Percentiles rank a stretch among this genome's conserved stretches.
phyloP scores from a whole-genome alignment of 2,797 vertebrate species.

The Potorous gilbertii region DNA sequence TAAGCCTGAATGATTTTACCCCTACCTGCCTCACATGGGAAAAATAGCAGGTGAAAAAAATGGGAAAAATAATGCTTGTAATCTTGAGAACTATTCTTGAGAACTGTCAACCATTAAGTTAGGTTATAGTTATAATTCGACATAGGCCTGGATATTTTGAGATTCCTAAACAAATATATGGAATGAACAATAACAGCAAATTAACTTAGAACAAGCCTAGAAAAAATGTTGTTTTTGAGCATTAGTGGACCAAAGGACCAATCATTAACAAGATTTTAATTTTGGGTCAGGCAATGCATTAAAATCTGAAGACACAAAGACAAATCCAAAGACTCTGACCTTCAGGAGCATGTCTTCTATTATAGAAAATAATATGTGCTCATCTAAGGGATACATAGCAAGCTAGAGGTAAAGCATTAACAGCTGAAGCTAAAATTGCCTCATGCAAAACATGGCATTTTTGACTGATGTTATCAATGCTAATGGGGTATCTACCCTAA shows the following conservation, averaged over 20 bases:
- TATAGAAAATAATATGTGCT: background rate
- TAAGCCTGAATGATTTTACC: background rate
- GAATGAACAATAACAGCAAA: background rate
- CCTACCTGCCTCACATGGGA: background rate
- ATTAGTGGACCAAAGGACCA: background rate
- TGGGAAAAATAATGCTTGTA: background rate
- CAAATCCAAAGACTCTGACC: background rate
- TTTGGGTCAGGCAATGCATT: background rate
- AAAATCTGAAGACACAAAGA: background rate
- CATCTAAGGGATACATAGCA: background rate
- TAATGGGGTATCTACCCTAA: background rate
- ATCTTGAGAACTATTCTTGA: background rate
- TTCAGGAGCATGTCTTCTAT: background rate
- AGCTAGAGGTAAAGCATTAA: background rate
- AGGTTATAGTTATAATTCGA: background rate
- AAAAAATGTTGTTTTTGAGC: background rate
- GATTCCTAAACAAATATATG: background rate
- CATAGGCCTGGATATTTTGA: background rate
- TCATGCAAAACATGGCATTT: background rate
- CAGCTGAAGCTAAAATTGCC: background rate
- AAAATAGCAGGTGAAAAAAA: background rate
- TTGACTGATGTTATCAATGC: background rate
- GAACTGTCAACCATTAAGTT: background rate
- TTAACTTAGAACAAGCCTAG: background rate
- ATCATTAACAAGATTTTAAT: background rate